Percentiles rank a stretch among this genome's conserved stretches.
These are phyloP conservation scores for Chorisops tibialis DNA, from an alignment of 2,888 invertebrate species.

Conservation along the genomic window DNA sequence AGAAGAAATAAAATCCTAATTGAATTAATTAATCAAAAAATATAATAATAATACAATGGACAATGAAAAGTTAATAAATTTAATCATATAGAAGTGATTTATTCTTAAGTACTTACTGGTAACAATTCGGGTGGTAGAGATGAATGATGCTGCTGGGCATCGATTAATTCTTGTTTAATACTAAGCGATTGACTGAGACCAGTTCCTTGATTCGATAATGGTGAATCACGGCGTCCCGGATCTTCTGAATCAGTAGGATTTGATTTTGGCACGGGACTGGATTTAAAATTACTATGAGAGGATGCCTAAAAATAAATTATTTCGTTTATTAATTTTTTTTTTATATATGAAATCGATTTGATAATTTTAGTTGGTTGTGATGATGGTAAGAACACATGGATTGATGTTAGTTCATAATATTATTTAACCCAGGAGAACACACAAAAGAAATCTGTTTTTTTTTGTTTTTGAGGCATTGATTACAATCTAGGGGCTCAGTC, in stretches of 20 bases:
- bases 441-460: too few species aligned
- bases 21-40: background rate
- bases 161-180: conserved; percentile 53
- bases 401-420: too few species aligned
- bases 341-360: background rate
- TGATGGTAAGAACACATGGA: too few species aligned
- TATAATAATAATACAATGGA: background rate
- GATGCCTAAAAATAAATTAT: conserved; percentile 56
- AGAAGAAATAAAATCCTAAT: background rate
- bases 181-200: conserved; percentile 51
- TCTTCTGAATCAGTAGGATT: conserved; percentile 57
- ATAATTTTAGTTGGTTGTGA: background rate
- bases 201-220: conserved; percentile 47
- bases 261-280: conserved; percentile 64
- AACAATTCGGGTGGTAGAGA: conserved; percentile 50
- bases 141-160: conserved; percentile 50
- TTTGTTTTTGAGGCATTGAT: too few species aligned
- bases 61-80: conserved; percentile 2
- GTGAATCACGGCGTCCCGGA: conserved; percentile 50
- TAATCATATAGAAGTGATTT: conserved; percentile 8
- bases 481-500: too few species aligned
- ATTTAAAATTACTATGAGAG: conserved; percentile 63
- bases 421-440: too few species aligned
- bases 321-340: too few species aligned
- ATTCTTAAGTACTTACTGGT: conserved; percentile 46